These are phyloP conservation scores for Rostratula benghalensis DNA, from an alignment of 2,113 vertebrate species.

Conservation along the genomic window DNA sequence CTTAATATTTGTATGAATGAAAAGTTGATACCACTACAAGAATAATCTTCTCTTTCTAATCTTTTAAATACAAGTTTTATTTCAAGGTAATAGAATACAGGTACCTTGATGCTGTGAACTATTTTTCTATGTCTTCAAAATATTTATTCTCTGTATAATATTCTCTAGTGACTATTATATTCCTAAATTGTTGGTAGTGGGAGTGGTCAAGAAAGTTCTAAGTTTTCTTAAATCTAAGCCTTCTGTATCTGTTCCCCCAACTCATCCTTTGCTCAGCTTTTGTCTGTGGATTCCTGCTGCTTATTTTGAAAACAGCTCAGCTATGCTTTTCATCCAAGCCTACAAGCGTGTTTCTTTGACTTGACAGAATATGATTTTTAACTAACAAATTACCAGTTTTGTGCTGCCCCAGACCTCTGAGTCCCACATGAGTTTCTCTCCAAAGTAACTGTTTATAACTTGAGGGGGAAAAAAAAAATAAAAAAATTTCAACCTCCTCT, in stretches of 20 bases:
- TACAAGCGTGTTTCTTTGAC: not conserved
- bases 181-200: conserved; percentile 2
- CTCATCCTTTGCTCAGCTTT: conserved; percentile 33
- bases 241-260: conserved; percentile 50
- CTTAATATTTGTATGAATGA: conserved; percentile 79
- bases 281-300: conserved; percentile 6
- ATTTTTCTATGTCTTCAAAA: conserved; percentile 74
- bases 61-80: conserved; percentile 78
- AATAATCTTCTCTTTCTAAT: conserved; percentile 70
- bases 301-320: conserved; percentile 8
- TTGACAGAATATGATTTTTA: not conserved
- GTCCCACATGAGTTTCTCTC: not conserved
- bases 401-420: not conserved
- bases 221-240: conserved; percentile 37
- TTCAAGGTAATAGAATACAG: conserved; percentile 69
- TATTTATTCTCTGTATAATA: conserved; percentile 69
- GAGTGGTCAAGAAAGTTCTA: conserved; percentile 45
- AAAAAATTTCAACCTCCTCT: not conserved
- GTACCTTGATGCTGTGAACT: conserved; percentile 67
- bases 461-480: not conserved
- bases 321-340: not conserved
- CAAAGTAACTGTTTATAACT: not conserved
- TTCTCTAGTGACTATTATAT: conserved; percentile 47
- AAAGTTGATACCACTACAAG: conserved; percentile 76
- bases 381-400: not conserved